Evolutionary conservation across 2,797 vertebrate genomes (phyloP).

Genomic region (Amblyraja radiata): DNA sequence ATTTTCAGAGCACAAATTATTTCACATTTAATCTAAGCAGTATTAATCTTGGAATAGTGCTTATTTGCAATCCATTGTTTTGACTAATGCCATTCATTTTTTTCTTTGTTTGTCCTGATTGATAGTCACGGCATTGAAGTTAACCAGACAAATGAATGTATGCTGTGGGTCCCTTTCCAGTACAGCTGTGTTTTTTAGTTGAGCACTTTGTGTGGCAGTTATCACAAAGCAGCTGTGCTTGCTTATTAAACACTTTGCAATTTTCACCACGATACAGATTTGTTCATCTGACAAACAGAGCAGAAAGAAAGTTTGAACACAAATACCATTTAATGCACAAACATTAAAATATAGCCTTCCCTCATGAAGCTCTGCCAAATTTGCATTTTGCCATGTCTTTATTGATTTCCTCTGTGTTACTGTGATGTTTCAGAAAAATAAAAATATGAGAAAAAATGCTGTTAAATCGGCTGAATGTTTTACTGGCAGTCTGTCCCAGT

Average conservation of each 20-base stretch:
- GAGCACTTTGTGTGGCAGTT: constrained; percentile 49
- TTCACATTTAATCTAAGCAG: constrained; percentile 55
- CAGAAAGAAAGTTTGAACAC: constrained; percentile 12
- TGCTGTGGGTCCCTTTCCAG: constrained; percentile 52
- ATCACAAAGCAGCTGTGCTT: constrained; percentile 52
- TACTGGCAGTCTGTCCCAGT: neutral
- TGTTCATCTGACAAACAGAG: constrained; percentile 36
- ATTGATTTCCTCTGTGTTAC: constrained; percentile 20
- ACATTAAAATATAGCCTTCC: neutral
- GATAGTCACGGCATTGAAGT: constrained; percentile 58
- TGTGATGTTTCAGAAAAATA: constrained; percentile 10
- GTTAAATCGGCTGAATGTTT: constrained; percentile 5
- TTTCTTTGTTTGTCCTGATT: constrained; percentile 50
- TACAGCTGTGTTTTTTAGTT: constrained; percentile 59
- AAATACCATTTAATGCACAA: neutral
- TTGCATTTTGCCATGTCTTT: neutral
- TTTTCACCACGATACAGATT: constrained; percentile 34
- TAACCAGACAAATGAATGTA: constrained; percentile 56
- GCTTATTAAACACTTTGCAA: constrained; percentile 43
- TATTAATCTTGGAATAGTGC: constrained; percentile 56
- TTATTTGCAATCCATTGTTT: constrained; percentile 55
- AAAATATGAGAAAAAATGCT: neutral
- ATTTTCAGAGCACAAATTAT: constrained; percentile 61
- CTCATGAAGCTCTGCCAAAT: constrained; percentile 28
- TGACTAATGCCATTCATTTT: constrained; percentile 64